phyloP scores from a whole-genome alignment of 2,113 vertebrate genomes.

The Cyrtonyx montezumae region DNA sequence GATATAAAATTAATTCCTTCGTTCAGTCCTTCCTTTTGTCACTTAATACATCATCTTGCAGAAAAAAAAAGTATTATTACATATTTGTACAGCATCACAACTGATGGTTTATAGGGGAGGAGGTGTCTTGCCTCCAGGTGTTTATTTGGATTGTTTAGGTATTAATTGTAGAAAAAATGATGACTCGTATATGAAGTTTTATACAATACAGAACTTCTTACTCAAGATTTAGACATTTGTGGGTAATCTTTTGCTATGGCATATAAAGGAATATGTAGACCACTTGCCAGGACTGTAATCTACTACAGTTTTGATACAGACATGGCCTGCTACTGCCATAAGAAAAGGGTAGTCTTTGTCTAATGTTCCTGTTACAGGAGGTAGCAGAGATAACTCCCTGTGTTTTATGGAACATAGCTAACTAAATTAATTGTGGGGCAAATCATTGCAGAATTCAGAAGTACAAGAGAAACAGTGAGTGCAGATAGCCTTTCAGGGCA shows the following conservation, averaged over 20 bases:
- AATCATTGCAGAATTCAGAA: background rate
- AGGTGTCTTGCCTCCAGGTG: background rate
- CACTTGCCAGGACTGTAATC: background rate
- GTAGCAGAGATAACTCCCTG: background rate
- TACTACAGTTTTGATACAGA: background rate
- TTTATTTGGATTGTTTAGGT: background rate
- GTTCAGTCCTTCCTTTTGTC: background rate
- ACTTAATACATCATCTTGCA: background rate
- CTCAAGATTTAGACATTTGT: background rate
- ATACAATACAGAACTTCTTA: background rate
- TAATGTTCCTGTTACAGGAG: background rate
- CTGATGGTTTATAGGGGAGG: fast-evolving
- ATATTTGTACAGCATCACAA: background rate
- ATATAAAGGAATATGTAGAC: background rate
- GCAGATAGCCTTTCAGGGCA: background rate
- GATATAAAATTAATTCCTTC: background rate
- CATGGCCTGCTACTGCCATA: background rate
- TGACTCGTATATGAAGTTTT: background rate
- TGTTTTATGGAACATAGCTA: background rate
- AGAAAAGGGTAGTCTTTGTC: background rate
- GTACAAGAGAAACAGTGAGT: background rate
- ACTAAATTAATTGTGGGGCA: background rate
- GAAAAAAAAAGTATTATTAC: background rate
- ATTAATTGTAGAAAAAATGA: background rate
- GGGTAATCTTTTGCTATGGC: background rate